Percentiles rank a stretch among this genome's conserved stretches.
Conservation (phyloP, 2,888 invertebrate genomes). For the Eucera pruinosa region DNA sequence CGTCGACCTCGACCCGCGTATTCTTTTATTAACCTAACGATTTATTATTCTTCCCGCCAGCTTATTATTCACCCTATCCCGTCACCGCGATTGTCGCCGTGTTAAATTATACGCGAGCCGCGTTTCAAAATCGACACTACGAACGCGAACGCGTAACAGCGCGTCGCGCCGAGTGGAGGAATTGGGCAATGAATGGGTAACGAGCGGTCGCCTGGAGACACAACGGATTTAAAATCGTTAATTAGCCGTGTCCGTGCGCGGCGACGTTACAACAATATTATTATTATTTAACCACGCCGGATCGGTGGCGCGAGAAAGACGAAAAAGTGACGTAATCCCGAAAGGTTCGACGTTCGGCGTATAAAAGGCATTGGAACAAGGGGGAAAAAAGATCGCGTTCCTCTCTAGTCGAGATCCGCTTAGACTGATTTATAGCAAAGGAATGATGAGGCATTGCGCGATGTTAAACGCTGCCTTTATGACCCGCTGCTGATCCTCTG, state of each 20-base stretch:
- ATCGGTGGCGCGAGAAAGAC: background rate
- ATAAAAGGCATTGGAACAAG: conserved; percentile 17
- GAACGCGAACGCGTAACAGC: background rate
- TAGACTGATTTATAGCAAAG: conserved; percentile 81
- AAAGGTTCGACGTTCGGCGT: background rate
- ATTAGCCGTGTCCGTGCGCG: conserved; percentile 31
- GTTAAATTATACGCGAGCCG: conserved; percentile 1
- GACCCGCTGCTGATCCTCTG: conserved; percentile 74
- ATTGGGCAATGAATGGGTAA: conserved; percentile 21
- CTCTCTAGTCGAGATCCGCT: conserved; percentile 59
- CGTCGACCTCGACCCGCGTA: background rate
- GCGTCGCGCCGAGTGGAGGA: conserved; percentile 1
- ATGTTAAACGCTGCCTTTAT: conserved; percentile 82
- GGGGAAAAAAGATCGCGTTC: conserved; percentile 36
- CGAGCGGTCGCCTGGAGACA: conserved; percentile 2
- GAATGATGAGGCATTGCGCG: conserved; percentile 82
- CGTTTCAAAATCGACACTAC: background rate
- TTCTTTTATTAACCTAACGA: background rate
- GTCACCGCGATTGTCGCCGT: conserved; percentile 9
- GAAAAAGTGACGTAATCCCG: conserved; percentile 2
- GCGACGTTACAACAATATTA: background rate
- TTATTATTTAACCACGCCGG: background rate
- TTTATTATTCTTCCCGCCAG: background rate
- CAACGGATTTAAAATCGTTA: conserved; percentile 13
- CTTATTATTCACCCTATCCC: background rate